Evolutionary conservation across 2,888 invertebrate species (phyloP).

Genomic region (Eretmocerus hayati): DNA sequence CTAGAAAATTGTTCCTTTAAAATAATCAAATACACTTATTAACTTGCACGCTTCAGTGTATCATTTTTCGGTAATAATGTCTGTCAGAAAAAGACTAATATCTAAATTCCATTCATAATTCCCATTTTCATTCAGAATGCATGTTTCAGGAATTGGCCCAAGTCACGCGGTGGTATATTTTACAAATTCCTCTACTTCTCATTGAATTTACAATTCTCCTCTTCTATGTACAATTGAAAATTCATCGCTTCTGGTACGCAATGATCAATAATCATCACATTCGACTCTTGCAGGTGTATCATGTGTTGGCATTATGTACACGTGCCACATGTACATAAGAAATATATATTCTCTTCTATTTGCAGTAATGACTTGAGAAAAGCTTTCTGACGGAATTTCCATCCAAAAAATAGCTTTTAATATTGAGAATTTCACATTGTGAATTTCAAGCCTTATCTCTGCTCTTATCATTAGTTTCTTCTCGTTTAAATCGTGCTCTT

Average conservation of each 20-base stretch:
- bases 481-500: background rate
- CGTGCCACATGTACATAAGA: slow-evolving; percentile 35
- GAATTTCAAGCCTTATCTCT: slow-evolving; percentile 18
- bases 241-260: background rate
- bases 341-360: slow-evolving; percentile 33
- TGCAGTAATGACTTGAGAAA: slow-evolving; percentile 28
- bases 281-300: slow-evolving; percentile 16
- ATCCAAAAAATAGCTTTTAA: slow-evolving; percentile 34
- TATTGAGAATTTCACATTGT: slow-evolving; percentile 18
- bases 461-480: slow-evolving; percentile 1
- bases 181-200: slow-evolving; percentile 10
- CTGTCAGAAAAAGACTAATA: slow-evolving; percentile 17
- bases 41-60: slow-evolving; percentile 17
- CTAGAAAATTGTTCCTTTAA: slow-evolving; percentile 4
- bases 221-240: slow-evolving; percentile 19
- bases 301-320: slow-evolving; percentile 31
- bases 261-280: too few species aligned
- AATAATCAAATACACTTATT: slow-evolving; percentile 15
- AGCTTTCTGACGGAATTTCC: slow-evolving; percentile 6
- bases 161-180: slow-evolving; percentile 6
- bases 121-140: slow-evolving; percentile 15
- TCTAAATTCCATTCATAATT: slow-evolving; percentile 18
- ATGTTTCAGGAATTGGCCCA: slow-evolving; percentile 6
- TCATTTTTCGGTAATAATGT: slow-evolving; percentile 20
- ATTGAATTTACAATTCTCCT: too few species aligned